phyloP scores from a whole-genome alignment of 2,113 vertebrate species.

The Nothocercus julius region DNA sequence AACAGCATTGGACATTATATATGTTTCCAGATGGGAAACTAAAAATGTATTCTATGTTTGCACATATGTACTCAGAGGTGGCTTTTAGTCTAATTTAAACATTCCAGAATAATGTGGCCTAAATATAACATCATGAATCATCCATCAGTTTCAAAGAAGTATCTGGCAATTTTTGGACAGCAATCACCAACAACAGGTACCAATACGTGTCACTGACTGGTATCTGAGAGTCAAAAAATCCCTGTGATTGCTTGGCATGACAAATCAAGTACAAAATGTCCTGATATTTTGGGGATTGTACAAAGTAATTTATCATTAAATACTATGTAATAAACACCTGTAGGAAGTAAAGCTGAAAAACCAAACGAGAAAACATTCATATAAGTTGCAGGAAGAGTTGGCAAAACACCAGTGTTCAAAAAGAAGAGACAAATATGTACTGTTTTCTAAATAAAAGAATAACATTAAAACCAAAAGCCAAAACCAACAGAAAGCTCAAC shows the following conservation, averaged over 20 bases:
- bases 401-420: background rate
- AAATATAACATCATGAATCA: conserved; percentile 54
- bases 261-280: background rate
- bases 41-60: conserved; percentile 53
- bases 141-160: conserved; percentile 49
- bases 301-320: conserved; percentile 1
- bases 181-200: conserved; percentile 9
- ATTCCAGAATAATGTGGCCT: conserved; percentile 50
- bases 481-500: background rate
- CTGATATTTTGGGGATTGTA: background rate
- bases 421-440: background rate
- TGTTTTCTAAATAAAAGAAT: background rate
- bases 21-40: conserved; percentile 59
- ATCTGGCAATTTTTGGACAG: conserved; percentile 34
- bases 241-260: background rate
- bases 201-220: background rate
- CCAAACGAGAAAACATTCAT: conserved; percentile 4
- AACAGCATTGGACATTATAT: conserved; percentile 13
- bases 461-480: background rate
- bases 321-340: background rate
- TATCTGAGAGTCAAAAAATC: background rate
- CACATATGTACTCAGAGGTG: conserved; percentile 24
- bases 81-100: conserved; percentile 50
- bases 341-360: background rate
- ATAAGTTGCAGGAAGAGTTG: background rate